A percentile compares a stretch with the other conserved stretches of the same genome.
Conservation (phyloP, 2,888 invertebrate species). For the Loripinus fragilis region DNA sequence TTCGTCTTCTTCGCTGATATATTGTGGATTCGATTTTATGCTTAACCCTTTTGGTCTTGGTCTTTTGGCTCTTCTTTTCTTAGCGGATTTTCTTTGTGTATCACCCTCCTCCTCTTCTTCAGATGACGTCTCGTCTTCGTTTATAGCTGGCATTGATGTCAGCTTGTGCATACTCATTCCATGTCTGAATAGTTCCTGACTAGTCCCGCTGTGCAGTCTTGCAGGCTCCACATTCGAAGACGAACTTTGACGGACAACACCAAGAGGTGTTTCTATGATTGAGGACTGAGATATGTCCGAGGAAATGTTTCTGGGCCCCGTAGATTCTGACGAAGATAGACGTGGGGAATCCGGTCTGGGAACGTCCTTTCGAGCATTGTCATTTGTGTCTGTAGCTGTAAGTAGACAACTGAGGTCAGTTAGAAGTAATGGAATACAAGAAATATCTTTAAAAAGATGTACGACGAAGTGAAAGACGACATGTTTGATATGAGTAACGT, state of each 20-base stretch:
- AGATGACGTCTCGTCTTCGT: constrained; percentile 37
- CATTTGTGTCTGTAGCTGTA: not conserved
- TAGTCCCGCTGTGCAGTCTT: constrained; percentile 38
- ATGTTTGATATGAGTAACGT: too few species aligned
- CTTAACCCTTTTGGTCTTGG: not conserved
- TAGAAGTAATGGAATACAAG: too few species aligned
- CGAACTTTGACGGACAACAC: constrained; percentile 45
- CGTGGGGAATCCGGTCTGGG: not conserved
- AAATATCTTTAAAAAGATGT: too few species aligned
- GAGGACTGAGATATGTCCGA: not conserved
- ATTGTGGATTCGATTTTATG: not conserved
- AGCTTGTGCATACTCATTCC: constrained; percentile 45
- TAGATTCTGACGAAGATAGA: not conserved
- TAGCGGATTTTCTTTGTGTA: not conserved
- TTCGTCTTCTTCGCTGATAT: constrained; percentile 4
- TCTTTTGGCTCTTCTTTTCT: not conserved
- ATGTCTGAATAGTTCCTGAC: constrained; percentile 40
- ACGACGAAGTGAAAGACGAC: too few species aligned
- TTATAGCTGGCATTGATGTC: constrained; percentile 41
- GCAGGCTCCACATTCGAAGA: constrained; percentile 41
- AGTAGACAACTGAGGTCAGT: too few species aligned
- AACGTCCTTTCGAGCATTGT: not conserved
- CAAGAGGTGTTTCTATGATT: constrained; percentile 52
- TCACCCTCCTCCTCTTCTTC: constrained; percentile 22
- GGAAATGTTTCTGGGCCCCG: not conserved